These are phyloP conservation scores for Melanchra persicariae DNA, from an alignment of 2,888 invertebrate genomes.

Conservation along the genomic window DNA sequence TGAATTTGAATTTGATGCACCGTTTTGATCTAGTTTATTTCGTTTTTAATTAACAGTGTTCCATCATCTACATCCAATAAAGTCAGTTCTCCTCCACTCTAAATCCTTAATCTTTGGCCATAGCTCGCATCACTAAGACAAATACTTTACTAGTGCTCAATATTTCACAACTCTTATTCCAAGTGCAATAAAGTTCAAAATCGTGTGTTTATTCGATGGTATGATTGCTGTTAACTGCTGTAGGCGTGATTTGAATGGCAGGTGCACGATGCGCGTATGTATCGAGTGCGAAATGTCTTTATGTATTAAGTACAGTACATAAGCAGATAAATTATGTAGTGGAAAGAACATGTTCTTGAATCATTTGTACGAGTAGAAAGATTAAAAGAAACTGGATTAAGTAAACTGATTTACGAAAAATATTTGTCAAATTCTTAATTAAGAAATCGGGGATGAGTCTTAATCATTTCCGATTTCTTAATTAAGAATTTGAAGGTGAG, in stretches of 20 bases:
- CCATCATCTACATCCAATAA: background rate
- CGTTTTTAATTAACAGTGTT: background rate
- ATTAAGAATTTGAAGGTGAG: no score
- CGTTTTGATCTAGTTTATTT: no score
- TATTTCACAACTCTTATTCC: conserved; percentile 45
- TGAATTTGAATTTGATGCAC: no score
- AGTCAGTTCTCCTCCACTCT: conserved; percentile 23
- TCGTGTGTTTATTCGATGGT: conserved; percentile 18
- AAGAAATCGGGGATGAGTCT: no score
- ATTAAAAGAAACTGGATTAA: background rate
- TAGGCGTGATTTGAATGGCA: conserved; percentile 86
- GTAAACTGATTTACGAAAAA: no score
- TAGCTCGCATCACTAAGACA: conserved; percentile 64
- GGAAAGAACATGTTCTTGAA: conserved; percentile 6
- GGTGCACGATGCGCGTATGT: conserved; percentile 76
- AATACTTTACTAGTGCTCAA: conserved; percentile 58
- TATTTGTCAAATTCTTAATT: no score
- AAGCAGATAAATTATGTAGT: conserved; percentile 44
- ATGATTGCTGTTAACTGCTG: conserved; percentile 69
- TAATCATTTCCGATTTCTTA: no score
- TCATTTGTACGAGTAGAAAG: background rate
- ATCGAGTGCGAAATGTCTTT: conserved; percentile 76
- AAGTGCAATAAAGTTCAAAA: conserved; percentile 26
- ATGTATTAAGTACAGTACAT: conserved; percentile 71
- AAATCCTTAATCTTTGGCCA: conserved; percentile 66